Percentiles rank a stretch among this genome's conserved stretches.
phyloP scores from a whole-genome alignment of 2,888 invertebrate genomes.

The Pherbina coryleti region DNA sequence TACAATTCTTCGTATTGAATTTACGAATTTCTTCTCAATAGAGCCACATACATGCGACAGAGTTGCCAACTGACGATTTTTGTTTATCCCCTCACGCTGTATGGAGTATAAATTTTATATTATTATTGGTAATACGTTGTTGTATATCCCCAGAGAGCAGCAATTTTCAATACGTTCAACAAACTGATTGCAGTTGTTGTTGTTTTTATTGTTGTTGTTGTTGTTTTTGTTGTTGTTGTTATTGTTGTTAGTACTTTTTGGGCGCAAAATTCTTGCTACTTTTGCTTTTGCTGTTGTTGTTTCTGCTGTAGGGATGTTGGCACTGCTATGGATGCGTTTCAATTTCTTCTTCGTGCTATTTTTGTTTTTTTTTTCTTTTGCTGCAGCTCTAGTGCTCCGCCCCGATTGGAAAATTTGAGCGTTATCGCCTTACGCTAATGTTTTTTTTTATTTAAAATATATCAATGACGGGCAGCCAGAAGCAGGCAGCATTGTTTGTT shows the following conservation, averaged over 20 bases:
- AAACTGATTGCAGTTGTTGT: conserved; percentile 12
- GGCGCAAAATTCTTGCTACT: conserved; percentile 1
- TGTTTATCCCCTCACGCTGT: background rate
- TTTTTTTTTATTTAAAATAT: background rate
- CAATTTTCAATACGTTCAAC: conserved; percentile 3
- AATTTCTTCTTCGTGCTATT: background rate
- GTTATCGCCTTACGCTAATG: background rate
- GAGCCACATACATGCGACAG: background rate
- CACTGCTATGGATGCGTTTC: conserved; percentile 13
- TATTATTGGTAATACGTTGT: conserved; percentile 26
- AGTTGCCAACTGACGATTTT: background rate
- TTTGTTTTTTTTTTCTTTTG: conserved; percentile 1
- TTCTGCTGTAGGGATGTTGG: background rate
- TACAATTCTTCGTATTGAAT: too few relatives aligned
- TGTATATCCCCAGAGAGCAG: conserved; percentile 20
- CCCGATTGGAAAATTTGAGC: conserved; percentile 25
- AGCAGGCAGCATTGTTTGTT: too few relatives aligned
- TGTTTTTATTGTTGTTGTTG: background rate
- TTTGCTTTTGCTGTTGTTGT: background rate
- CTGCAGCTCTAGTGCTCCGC: conserved; percentile 23
- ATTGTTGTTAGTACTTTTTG: conserved; percentile 3
- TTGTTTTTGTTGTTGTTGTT: background rate
- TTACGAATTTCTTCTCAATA: background rate
- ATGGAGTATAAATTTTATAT: conserved; percentile 2
- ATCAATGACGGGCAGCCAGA: too few relatives aligned